Evolutionary conservation across 2,888 invertebrate genomes (phyloP).

Genomic region (Steinernema carpocapsae): DNA sequence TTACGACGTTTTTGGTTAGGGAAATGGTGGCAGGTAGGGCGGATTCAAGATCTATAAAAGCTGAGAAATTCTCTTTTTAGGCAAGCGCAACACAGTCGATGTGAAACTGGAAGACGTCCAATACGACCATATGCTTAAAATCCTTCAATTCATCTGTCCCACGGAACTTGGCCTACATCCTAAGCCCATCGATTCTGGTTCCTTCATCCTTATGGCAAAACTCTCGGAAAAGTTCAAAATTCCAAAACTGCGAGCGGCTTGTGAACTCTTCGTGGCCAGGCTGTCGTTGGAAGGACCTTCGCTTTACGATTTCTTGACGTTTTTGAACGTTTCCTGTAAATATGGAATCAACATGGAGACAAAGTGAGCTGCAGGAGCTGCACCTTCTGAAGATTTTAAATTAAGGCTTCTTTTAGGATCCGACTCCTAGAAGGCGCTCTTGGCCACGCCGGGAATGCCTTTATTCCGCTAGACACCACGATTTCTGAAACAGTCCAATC

Average conservation of each 20-base stretch:
- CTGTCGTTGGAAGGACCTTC: constrained; percentile 35
- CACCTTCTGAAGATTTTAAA: neutral
- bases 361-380: constrained; percentile 24
- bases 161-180: constrained; percentile 49
- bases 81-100: constrained; percentile 43
- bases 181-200: constrained; percentile 41
- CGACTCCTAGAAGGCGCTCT: constrained; percentile 45
- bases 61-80: constrained; percentile 1
- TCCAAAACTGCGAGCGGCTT: constrained; percentile 39
- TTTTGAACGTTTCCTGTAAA: constrained; percentile 38
- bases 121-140: constrained; percentile 44
- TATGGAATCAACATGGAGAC: constrained; percentile 40
- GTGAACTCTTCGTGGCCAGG: constrained; percentile 44
- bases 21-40: constrained; percentile 41
- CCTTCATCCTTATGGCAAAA: constrained; percentile 41
- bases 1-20: constrained; percentile 43
- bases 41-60: neutral
- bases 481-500: constrained; percentile 28
- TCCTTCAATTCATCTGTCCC: constrained; percentile 43
- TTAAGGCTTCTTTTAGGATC: constrained; percentile 39
- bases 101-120: constrained; percentile 44
- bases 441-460: constrained; percentile 27
- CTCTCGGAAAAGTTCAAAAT: constrained; percentile 43
- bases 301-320: constrained; percentile 32
- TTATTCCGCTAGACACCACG: neutral